These are phyloP conservation scores for Lasioglossum villosulum DNA, from an alignment of 2,888 invertebrate genomes.

Conservation along the genomic window DNA sequence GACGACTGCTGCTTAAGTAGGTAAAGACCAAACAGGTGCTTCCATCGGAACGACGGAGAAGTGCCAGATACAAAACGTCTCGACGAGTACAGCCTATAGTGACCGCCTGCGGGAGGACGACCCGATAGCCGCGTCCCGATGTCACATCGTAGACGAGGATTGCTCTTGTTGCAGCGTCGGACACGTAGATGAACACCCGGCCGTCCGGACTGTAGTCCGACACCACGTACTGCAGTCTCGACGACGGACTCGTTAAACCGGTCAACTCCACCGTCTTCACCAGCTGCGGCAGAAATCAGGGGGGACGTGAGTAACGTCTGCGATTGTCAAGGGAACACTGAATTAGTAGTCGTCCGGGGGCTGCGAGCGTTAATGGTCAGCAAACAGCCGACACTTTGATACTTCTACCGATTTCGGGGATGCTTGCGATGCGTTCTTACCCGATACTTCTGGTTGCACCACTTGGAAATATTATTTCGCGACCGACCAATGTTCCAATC, in stretches of 20 bases:
- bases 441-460: no score
- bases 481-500: no score
- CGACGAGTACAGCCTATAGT: constrained; percentile 85
- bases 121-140: constrained; percentile 87
- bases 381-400: neutral
- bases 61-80: constrained; percentile 89
- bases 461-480: no score
- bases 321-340: neutral
- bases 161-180: constrained; percentile 85
- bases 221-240: constrained; percentile 87
- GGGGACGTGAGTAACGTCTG: neutral
- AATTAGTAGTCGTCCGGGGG: neutral
- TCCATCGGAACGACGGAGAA: constrained; percentile 87
- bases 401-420: no score
- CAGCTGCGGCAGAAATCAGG: constrained; percentile 72
- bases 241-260: constrained; percentile 85
- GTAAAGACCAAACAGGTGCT: constrained; percentile 87
- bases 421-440: no score
- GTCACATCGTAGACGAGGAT: constrained; percentile 88
- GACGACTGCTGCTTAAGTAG: constrained; percentile 87
- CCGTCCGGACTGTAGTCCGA: constrained; percentile 87
- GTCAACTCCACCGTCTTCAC: constrained; percentile 87
- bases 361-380: neutral
- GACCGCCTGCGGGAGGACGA: constrained; percentile 87
- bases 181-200: constrained; percentile 84